Evolutionary conservation across 2,113 vertebrate genomes (phyloP).

Genomic region (Zosterops hypoxanthus): DNA sequence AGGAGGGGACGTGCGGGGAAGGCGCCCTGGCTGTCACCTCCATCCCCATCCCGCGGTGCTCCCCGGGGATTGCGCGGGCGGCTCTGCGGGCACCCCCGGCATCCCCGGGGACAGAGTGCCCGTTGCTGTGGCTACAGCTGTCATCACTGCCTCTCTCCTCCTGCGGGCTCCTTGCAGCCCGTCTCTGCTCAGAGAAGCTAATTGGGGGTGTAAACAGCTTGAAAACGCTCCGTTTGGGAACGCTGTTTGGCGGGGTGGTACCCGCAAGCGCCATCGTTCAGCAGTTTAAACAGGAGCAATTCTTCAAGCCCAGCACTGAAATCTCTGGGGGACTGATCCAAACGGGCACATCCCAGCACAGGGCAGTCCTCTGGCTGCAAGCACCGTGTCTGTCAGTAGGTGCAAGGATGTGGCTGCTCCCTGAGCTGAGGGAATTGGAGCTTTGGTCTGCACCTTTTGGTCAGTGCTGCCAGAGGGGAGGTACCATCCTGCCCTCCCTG

Average conservation of each 20-base stretch:
- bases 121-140: not conserved
- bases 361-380: not conserved
- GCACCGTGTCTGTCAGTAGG: accelerated
- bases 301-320: not conserved
- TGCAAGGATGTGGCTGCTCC: not conserved
- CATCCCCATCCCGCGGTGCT: accelerated
- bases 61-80: accelerated
- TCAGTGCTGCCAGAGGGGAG: not conserved
- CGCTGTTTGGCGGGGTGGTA: accelerated
- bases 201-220: not conserved
- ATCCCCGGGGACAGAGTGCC: not conserved
- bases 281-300: accelerated
- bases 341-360: accelerated
- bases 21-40: accelerated
- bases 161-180: not conserved
- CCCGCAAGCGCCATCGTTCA: accelerated
- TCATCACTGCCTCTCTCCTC: not conserved
- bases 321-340: not conserved
- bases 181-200: not conserved
- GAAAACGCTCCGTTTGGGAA: accelerated
- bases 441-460: not conserved
- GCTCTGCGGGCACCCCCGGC: not conserved
- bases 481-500: accelerated
- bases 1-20: not conserved
- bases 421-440: not conserved